Conservation (phyloP, 2,888 invertebrate species). For the Chironomus tentans region DNA sequence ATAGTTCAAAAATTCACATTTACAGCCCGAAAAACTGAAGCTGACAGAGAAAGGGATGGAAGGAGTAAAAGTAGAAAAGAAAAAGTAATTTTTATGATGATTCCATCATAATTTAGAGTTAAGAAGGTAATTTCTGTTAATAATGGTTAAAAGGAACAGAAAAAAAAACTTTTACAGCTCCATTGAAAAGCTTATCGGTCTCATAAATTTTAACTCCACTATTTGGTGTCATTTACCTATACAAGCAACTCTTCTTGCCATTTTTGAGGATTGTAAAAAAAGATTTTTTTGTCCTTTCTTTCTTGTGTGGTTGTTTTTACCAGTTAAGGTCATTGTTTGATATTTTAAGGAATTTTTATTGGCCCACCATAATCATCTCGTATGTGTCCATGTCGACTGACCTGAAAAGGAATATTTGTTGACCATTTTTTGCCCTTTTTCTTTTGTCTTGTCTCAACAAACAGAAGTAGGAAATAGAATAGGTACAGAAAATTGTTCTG, state of each 20-base stretch:
- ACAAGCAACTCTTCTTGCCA: not conserved
- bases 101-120: constrained; percentile 1
- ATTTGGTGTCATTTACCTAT: not conserved
- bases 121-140: not conserved
- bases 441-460: not conserved
- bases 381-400: not conserved
- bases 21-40: no score
- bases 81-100: not conserved
- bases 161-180: not conserved
- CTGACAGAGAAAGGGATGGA: not conserved
- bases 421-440: not conserved
- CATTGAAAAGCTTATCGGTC: not conserved
- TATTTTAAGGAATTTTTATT: constrained; percentile 2
- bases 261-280: not conserved
- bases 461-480: constrained; percentile 8
- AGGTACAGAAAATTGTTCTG: not conserved
- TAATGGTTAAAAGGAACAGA: not conserved
- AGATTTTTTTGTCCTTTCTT: not conserved
- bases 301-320: not conserved
- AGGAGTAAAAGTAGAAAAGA: not conserved
- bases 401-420: not conserved
- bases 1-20: no score
- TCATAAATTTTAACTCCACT: constrained; percentile 5
- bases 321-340: constrained; percentile 8
- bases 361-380: constrained; percentile 2